phyloP scores from a whole-genome alignment of 2,888 invertebrate species.

The Strigamia transsilvanica region DNA sequence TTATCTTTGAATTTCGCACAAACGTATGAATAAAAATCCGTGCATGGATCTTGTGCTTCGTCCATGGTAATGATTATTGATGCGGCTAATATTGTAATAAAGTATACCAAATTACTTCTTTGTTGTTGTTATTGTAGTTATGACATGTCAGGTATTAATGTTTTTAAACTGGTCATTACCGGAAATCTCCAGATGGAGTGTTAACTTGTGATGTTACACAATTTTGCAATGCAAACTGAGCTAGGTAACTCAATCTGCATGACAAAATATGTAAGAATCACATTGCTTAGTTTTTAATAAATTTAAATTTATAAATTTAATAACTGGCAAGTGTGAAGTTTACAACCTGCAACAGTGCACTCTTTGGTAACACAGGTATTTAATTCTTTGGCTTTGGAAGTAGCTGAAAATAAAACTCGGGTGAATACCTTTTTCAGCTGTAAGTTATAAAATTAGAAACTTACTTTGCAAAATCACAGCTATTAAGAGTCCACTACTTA shows the following conservation, averaged over 20 bases:
- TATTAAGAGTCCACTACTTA: neutral
- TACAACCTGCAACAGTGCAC: conserved; percentile 13
- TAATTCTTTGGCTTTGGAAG: neutral
- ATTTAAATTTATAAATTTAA: no score
- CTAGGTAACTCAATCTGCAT: no score
- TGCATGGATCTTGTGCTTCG: conserved; percentile 55
- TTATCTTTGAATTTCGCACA: conserved; percentile 38
- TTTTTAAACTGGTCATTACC: neutral
- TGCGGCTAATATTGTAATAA: conserved; percentile 37
- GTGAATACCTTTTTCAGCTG: neutral
- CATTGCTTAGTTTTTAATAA: no score
- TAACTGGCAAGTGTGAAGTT: neutral
- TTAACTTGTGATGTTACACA: no score
- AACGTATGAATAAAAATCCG: conserved; percentile 56
- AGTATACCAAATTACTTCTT: neutral
- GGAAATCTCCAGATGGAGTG: no score
- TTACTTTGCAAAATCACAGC: neutral
- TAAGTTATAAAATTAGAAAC: neutral
- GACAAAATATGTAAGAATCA: no score
- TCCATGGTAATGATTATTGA: conserved; percentile 56
- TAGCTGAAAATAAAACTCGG: neutral
- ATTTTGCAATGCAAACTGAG: no score
- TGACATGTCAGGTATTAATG: neutral
- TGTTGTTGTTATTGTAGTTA: neutral
- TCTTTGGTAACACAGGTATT: neutral